These are phyloP conservation scores for Argentina silus DNA, from an alignment of 2,797 vertebrate genomes.

Conservation along the genomic window DNA sequence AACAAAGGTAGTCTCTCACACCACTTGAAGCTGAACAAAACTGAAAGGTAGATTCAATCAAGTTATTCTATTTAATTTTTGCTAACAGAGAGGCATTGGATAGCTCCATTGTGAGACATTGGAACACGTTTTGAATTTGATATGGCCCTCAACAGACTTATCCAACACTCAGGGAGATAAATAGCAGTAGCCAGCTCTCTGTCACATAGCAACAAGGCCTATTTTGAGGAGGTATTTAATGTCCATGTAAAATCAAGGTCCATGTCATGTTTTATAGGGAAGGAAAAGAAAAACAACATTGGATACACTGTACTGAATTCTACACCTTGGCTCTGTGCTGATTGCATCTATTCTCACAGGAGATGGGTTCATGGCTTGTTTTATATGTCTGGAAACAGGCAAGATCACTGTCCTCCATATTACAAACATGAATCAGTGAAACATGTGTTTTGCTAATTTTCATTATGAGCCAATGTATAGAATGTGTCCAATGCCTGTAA, in stretches of 20 bases:
- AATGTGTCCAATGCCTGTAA: neutral
- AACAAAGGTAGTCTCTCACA: neutral
- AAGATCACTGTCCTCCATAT: neutral
- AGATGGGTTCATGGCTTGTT: neutral
- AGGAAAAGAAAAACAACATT: slow-evolving; percentile 22
- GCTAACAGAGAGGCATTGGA: neutral
- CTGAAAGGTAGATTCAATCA: neutral
- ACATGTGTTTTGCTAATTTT: slow-evolving; percentile 10
- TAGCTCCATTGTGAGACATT: neutral
- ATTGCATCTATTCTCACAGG: neutral
- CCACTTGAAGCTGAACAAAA: neutral
- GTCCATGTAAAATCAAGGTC: slow-evolving; percentile 23
- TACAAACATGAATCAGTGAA: slow-evolving; percentile 1
- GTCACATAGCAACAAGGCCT: slow-evolving; percentile 22
- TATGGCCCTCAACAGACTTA: neutral
- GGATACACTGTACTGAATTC: slow-evolving; percentile 12
- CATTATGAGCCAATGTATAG: slow-evolving; percentile 7
- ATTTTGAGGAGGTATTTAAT: slow-evolving; percentile 33
- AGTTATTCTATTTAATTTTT: neutral
- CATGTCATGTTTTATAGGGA: slow-evolving; percentile 27
- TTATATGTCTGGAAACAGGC: neutral
- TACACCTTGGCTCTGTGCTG: neutral
- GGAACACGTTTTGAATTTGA: neutral
- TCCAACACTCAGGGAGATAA: slow-evolving; percentile 1
- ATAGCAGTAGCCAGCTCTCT: slow-evolving; percentile 12